These are phyloP conservation scores for Ictalurus furcatus DNA, from an alignment of 2,113 vertebrate genomes.

Conservation along the genomic window DNA sequence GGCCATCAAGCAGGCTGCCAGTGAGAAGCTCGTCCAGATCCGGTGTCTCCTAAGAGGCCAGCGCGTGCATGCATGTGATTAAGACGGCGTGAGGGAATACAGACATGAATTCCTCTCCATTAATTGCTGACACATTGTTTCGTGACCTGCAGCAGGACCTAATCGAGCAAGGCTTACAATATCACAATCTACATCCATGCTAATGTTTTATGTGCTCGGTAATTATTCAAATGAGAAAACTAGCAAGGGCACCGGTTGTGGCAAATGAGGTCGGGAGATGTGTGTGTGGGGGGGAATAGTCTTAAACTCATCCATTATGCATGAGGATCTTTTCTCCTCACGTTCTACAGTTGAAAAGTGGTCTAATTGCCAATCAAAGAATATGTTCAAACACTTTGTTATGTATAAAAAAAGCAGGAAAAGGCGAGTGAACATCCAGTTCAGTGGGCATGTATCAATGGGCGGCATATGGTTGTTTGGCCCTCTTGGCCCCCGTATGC, in stretches of 20 bases:
- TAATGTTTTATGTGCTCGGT: conserved; percentile 50
- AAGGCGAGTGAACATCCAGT: conserved; percentile 34
- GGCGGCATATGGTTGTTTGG: conserved; percentile 35
- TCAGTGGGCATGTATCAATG: conserved; percentile 36
- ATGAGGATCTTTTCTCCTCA: conserved; percentile 46
- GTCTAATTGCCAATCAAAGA: conserved; percentile 49
- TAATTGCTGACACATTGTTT: conserved; percentile 72
- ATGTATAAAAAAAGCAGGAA: conserved; percentile 7
- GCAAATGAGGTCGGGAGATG: conserved; percentile 44
- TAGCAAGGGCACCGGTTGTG: conserved; percentile 40
- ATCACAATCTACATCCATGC: conserved; percentile 30
- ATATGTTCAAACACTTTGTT: conserved; percentile 42
- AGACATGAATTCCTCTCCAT: conserved; percentile 61
- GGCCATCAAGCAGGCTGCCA: conserved; percentile 81
- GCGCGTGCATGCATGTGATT: conserved; percentile 57
- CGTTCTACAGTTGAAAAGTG: conserved; percentile 36
- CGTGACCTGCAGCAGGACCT: conserved; percentile 53
- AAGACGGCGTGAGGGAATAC: conserved; percentile 61
- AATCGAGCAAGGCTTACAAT: conserved; percentile 57
- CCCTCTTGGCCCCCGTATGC: conserved; percentile 39
- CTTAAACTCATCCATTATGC: conserved; percentile 50
- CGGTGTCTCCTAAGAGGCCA: conserved; percentile 59
- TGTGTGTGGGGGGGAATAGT: conserved; percentile 29
- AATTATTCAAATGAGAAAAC: conserved; percentile 58
- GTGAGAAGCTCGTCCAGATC: conserved; percentile 71